Percentiles rank a stretch among this genome's conserved stretches.
phyloP scores from a whole-genome alignment of 2,888 invertebrate species.

The Acanthoscelides obtectus region DNA sequence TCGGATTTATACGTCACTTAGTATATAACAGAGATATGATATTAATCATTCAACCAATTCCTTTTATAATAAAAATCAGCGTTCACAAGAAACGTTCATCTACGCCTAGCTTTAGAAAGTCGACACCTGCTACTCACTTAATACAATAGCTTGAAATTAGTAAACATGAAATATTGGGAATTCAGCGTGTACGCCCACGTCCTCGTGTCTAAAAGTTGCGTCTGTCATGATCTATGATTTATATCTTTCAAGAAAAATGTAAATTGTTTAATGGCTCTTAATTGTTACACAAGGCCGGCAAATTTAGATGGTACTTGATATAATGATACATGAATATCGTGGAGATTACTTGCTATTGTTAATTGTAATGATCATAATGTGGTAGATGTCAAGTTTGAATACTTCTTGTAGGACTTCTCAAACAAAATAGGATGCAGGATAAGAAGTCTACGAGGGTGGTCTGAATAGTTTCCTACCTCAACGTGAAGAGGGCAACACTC shows the following conservation, averaged over 20 bases:
- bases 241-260: background rate
- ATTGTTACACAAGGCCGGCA: background rate
- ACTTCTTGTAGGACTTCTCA: no score
- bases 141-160: background rate
- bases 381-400: no score
- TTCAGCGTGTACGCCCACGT: background rate
- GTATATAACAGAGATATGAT: no score
- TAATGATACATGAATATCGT: background rate
- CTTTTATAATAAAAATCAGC: no score
- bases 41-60: no score
- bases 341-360: background rate
- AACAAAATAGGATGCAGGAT: no score
- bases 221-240: background rate
- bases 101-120: background rate
- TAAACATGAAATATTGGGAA: background rate
- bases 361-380: background rate
- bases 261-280: background rate
- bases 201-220: background rate
- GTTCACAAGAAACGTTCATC: no score
- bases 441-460: no score
- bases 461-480: no score
- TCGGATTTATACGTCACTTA: no score
- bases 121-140: background rate
- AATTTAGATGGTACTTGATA: background rate
- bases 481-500: no score